Conservation (phyloP, 2,888 invertebrate species). For the Salticus scenicus region DNA sequence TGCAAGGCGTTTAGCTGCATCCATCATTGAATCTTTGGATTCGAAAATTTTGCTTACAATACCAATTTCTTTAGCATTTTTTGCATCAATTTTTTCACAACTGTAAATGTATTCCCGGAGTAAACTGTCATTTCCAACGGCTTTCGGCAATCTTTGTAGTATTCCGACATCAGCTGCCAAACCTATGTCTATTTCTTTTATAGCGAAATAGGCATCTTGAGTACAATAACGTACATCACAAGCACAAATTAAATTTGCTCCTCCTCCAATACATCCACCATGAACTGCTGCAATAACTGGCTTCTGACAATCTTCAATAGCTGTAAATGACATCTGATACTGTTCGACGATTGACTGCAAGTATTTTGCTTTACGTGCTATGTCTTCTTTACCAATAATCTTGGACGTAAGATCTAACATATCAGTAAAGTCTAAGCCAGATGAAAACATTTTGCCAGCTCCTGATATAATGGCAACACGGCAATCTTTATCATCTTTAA, state of each 20-base stretch:
- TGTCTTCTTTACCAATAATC: constrained; percentile 81
- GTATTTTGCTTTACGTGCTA: constrained; percentile 84
- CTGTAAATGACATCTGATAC: constrained; percentile 87
- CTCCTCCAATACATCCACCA: constrained; percentile 92
- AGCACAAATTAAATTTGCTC: constrained; percentile 89
- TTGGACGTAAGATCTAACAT: constrained; percentile 79
- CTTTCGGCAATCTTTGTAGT: constrained; percentile 92
- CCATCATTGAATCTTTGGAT: constrained; percentile 83
- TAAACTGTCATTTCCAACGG: constrained; percentile 90
- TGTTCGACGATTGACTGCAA: constrained; percentile 81
- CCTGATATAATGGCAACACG: constrained; percentile 90
- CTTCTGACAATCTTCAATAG: constrained; percentile 91
- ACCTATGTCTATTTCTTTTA: constrained; percentile 86
- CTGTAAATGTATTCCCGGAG: constrained; percentile 92
- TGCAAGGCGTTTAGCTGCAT: constrained; percentile 84
- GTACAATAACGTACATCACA: constrained; percentile 95
- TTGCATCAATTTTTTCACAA: constrained; percentile 85
- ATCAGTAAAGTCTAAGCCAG: constrained; percentile 83
- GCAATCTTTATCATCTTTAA: constrained; percentile 87
- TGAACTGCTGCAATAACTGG: constrained; percentile 93
- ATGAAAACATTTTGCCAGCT: constrained; percentile 89
- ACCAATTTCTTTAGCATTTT: constrained; percentile 81
- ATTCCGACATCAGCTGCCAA: constrained; percentile 97
- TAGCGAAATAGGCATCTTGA: constrained; percentile 90
- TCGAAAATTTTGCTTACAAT: constrained; percentile 85